Conservation (phyloP, 2,888 invertebrate genomes). For the Schrankia costaestrigalis region DNA sequence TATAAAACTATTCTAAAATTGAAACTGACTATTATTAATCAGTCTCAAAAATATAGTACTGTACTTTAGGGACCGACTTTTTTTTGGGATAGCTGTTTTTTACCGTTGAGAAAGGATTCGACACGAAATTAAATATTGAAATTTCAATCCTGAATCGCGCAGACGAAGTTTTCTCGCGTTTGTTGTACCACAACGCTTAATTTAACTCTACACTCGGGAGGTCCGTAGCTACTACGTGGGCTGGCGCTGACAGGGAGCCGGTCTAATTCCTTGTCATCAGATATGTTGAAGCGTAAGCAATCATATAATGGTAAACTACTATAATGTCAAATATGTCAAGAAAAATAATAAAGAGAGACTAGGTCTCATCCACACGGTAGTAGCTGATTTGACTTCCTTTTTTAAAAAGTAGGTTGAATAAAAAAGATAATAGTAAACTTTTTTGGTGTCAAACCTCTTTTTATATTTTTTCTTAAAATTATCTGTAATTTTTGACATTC, state of each 20-base stretch:
- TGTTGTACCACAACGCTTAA: conserved; percentile 28
- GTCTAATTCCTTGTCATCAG: conserved; percentile 68
- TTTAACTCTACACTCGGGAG: conserved; percentile 31
- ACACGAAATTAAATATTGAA: conserved; percentile 21
- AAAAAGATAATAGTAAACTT: background rate
- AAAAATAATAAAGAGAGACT: conserved; percentile 72
- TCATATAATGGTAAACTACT: conserved; percentile 69
- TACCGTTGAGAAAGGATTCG: too few species aligned
- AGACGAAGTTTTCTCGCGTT: conserved; percentile 41
- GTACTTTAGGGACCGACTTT: background rate
- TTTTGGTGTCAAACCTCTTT: conserved; percentile 9
- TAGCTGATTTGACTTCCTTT: conserved; percentile 76
- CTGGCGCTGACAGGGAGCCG: conserved; percentile 71
- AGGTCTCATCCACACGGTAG: conserved; percentile 72
- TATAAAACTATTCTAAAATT: conserved; percentile 1
- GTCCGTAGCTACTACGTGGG: conserved; percentile 76
- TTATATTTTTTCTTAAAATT: too few species aligned
- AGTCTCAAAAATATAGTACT: background rate
- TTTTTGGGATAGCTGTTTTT: too few species aligned
- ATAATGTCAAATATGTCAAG: conserved; percentile 71
- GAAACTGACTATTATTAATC: background rate
- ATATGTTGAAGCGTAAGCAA: conserved; percentile 68
- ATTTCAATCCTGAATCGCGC: conserved; percentile 56
- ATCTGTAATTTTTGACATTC: too few species aligned
- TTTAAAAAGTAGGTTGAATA: conserved; percentile 17